Evolutionary conservation across 2,113 vertebrate genomes (phyloP), one percentile per base, ranked within the genome.

Genomic region (Litocranius walleri): DNA sequence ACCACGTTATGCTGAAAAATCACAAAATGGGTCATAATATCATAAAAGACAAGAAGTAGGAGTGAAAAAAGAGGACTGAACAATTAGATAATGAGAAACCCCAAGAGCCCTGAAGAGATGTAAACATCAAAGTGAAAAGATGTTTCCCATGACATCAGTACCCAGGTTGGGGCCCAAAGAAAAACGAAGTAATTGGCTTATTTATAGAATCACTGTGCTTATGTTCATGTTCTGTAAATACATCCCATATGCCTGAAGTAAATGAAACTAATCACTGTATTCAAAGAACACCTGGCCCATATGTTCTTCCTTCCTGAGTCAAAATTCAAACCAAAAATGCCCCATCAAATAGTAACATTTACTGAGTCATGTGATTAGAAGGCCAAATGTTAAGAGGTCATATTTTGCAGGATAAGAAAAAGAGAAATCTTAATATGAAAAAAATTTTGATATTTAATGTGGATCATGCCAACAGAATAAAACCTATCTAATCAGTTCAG

Each of bases 391-490:
- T 54, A 81, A n/a, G 23, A 21, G 3, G 14, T 61, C 13, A 67
- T 1, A 25, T 78, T 91, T 95, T 78, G 12, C 2, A 95, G 64
- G 21, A 78, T 29, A 92, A 64, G 30, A 67, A 85, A 61, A 95
- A 40, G 21, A 9, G 5, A 81, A 71, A 61, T 0, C 21, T 85
- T 57, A 87, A 95, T 67, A 9, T 78, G 17, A 61, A 71, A 4
- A 97, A 96, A 95, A 77, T 45, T 89, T 96, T 54, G 50, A 50
- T 50, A 94, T 77, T 80, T 93, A 67, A 74, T 71, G 23, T 36
- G 14, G 15, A 5, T 91, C 29, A 91, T 83, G 93, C 30, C 11
- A 80, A 91, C 45, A 92, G 48, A 96, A 78, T 6, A 82, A 7
- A 77, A 15, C 50, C 50, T 52, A 50, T 50, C 48, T 13, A 50